phyloP scores from a whole-genome alignment of 2,888 invertebrate species.

The Folsomia manolachei region DNA sequence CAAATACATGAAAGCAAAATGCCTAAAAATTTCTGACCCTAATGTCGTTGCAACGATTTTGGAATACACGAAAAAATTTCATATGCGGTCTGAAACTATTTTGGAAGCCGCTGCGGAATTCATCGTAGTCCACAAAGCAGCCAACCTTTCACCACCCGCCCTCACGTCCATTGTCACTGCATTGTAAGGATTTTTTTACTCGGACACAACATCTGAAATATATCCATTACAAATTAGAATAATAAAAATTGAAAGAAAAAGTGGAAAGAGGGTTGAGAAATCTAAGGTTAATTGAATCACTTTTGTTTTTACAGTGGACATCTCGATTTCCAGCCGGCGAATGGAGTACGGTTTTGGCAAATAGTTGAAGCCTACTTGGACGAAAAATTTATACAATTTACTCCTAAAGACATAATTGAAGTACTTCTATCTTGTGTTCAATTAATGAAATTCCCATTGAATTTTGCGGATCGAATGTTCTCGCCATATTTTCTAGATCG shows the following conservation, averaged over 20 bases:
- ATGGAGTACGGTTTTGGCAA: slow-evolving; percentile 61
- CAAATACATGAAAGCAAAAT: slow-evolving; percentile 62
- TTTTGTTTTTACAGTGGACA: no score
- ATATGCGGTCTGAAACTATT: slow-evolving; percentile 61
- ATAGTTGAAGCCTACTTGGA: slow-evolving; percentile 59
- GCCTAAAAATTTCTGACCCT: slow-evolving; percentile 54
- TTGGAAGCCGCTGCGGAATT: slow-evolving; percentile 62
- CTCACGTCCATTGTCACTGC: slow-evolving; percentile 62
- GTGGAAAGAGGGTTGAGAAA: no score
- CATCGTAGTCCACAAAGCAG: slow-evolving; percentile 57
- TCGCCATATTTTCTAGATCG: slow-evolving; percentile 63
- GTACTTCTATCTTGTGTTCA: slow-evolving; percentile 66
- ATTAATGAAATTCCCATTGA: slow-evolving; percentile 62
- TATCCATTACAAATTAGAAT: no score
- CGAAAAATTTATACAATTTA: slow-evolving; percentile 61
- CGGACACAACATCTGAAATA: no score
- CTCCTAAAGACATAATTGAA: slow-evolving; percentile 61
- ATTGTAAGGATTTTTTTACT: no score
- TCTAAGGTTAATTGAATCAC: no score
- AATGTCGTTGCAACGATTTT: slow-evolving; percentile 63
- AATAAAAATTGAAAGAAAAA: no score
- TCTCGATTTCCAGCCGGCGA: slow-evolving; percentile 61
- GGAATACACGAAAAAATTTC: slow-evolving; percentile 63
- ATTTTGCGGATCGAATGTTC: slow-evolving; percentile 62
- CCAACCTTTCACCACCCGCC: slow-evolving; percentile 58